Percentiles rank a stretch among this genome's conserved stretches.
Conservation (phyloP, 1,140 invertebrate species). For the Parasteatoda tepidariorum region DNA sequence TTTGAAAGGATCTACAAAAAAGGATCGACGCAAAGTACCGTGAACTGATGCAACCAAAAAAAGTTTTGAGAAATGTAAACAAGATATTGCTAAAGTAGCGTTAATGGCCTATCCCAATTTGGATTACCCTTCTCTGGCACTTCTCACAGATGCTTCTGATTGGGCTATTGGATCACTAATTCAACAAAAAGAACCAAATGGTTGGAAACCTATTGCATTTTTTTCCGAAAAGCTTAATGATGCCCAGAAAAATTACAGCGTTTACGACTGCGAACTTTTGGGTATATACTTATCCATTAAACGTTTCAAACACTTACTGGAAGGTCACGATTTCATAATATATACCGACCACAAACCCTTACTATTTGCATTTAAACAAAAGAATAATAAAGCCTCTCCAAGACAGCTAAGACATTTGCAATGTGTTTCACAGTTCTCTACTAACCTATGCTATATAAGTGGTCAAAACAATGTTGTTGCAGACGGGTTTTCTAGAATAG, state of each 20-base stretch:
- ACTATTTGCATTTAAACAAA: slow-evolving; percentile 60
- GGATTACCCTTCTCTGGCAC: not conserved
- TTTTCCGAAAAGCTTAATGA: slow-evolving; percentile 52
- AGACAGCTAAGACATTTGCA: slow-evolving; percentile 64
- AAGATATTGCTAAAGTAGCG: not conserved
- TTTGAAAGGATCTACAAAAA: not conserved
- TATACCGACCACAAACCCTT: slow-evolving; percentile 65
- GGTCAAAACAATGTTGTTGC: too few relatives aligned
- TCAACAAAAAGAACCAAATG: slow-evolving; percentile 23
- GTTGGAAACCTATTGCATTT: slow-evolving; percentile 47
- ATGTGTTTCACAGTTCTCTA: slow-evolving; percentile 67
- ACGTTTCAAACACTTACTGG: slow-evolving; percentile 64
- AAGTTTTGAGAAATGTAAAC: slow-evolving; percentile 1
- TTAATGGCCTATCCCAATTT: slow-evolving; percentile 62
- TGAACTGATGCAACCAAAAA: not conserved
- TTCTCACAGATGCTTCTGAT: slow-evolving; percentile 54
- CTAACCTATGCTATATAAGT: slow-evolving; percentile 39
- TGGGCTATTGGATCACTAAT: slow-evolving; percentile 47
- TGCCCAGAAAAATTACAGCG: slow-evolving; percentile 52
- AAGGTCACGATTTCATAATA: slow-evolving; percentile 65
- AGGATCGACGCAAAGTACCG: not conserved
- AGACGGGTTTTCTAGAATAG: too few relatives aligned
- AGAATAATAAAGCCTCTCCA: not conserved
- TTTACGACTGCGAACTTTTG: slow-evolving; percentile 64
- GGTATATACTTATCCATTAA: slow-evolving; percentile 63